A percentile compares a stretch with the other conserved stretches of the same genome.
Evolutionary conservation across 2,113 vertebrate genomes (phyloP).

Genomic region (Nibea coibor): DNA sequence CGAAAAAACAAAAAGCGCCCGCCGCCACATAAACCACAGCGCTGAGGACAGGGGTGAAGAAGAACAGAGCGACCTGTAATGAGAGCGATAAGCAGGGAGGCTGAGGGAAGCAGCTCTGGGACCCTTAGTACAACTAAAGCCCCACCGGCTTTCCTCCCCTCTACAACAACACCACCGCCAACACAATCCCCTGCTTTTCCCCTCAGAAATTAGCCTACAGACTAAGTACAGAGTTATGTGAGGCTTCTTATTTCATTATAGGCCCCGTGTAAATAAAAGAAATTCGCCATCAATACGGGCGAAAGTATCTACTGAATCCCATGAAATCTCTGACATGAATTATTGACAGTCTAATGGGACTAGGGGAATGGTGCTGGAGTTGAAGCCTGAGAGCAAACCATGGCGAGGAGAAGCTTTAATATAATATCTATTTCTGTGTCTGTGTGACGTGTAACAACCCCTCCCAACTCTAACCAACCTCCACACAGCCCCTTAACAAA

Average conservation of each 20-base stretch:
- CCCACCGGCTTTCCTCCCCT: conserved; percentile 48
- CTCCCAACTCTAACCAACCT: conserved; percentile 15
- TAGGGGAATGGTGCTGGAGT: conserved; percentile 84
- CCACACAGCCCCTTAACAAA: conserved; percentile 18
- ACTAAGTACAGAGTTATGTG: conserved; percentile 82
- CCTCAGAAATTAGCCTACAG: conserved; percentile 87
- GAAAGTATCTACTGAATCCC: conserved; percentile 89
- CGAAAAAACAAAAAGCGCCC: conserved; percentile 14
- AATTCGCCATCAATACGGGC: conserved; percentile 89
- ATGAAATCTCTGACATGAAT: conserved; percentile 91
- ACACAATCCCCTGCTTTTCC: conserved; percentile 66
- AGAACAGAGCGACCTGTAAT: conserved; percentile 53
- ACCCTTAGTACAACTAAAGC: conserved; percentile 58
- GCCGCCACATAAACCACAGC: conserved; percentile 19
- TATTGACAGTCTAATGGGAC: conserved; percentile 92
- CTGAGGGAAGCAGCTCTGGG: conserved; percentile 74
- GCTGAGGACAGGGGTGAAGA: conserved; percentile 18
- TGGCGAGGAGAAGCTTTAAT: conserved; percentile 86
- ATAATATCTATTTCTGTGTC: conserved; percentile 82
- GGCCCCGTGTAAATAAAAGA: conserved; percentile 87
- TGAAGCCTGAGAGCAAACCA: conserved; percentile 87
- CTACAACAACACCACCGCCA: conserved; percentile 75
- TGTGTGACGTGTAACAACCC: conserved; percentile 66
- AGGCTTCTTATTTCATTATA: conserved; percentile 88
- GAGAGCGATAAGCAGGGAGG: conserved; percentile 48